Evolutionary conservation across 2,797 vertebrate species (phyloP), one percentile per base, ranked within the genome.

Genomic region (Lerista edwardsae): DNA sequence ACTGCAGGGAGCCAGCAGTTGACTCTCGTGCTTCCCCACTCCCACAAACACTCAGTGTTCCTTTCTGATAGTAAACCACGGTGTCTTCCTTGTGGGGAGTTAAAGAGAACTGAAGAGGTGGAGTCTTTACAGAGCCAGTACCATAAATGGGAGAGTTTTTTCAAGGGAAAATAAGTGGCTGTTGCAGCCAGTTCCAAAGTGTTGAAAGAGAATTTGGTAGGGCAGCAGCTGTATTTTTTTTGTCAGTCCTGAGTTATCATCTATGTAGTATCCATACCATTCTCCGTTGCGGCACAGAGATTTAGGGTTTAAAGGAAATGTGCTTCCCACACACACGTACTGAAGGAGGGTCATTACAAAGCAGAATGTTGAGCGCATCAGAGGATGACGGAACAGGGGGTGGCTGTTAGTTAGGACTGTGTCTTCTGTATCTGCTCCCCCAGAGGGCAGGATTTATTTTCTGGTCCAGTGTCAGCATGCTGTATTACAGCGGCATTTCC

Each of bases 361-460:
- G 25, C 29, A 65, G 29, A 21, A 47, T 27, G 15, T n/a, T 6
- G 17, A 27, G 25, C 17, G 8, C 17, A 27, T 23, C 6, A 55
- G 4, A 21, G 29, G 1, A 29, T 2, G 27, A 39, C 19, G 19
- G 64, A 12, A 23, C 14, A 29, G 19, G 59, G 34, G 39, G 15
- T 14, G 71, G 25, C 9, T n/a, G 19, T 19, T 25, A 1, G 29
- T 41, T 23, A 2, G 67, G 14, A 1, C 3, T 23, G 7, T 31
- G 44, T 29, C 61, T 64, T 77, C 55, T 62, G 29, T 61, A 77
- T 64, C 79, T 21, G 74, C 29, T 86, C 83, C 27, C 61, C 1
- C 34, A 25, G 27, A 41, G 80, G 72, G 57, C 74, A 0, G 90
- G 89, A 89, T 89, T 92, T 88, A 87, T 0, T 0, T 74, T 82